These are phyloP conservation scores for Pyxicephalus adspersus DNA, from an alignment of 2,113 vertebrate species.

Conservation along the genomic window DNA sequence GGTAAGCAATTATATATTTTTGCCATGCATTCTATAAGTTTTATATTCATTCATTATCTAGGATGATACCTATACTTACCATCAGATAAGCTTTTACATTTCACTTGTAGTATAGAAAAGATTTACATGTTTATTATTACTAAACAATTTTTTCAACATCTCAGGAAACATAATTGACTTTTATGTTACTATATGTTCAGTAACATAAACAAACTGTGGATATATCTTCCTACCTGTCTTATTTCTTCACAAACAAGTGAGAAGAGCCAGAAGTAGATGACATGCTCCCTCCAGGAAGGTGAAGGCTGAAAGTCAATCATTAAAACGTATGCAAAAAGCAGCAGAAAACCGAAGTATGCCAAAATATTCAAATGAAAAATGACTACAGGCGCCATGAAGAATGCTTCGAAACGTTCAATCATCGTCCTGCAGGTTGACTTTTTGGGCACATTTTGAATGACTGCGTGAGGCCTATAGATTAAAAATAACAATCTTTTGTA, in stretches of 20 bases:
- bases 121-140: not conserved
- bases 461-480: slow-evolving; percentile 2
- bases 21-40: too few relatives aligned
- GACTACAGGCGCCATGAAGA: slow-evolving; percentile 82
- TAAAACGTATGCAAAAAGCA: slow-evolving; percentile 88
- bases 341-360: slow-evolving; percentile 91
- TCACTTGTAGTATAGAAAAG: too few relatives aligned
- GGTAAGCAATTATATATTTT: too few relatives aligned
- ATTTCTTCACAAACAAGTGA: slow-evolving; percentile 90
- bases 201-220: not conserved
- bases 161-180: too few relatives aligned
- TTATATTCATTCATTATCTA: too few relatives aligned
- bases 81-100: too few relatives aligned
- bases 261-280: slow-evolving; percentile 90
- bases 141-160: not conserved
- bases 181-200: too few relatives aligned
- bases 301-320: slow-evolving; percentile 89
- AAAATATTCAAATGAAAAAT: slow-evolving; percentile 91
- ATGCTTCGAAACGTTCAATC: slow-evolving; percentile 68
- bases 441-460: slow-evolving; percentile 2
- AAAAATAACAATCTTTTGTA: not conserved
- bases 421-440: slow-evolving; percentile 61
- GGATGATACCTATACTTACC: too few relatives aligned
- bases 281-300: slow-evolving; percentile 79
- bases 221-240: slow-evolving; percentile 79